Conservation (phyloP, 2,888 invertebrate genomes). For the Cosmia pyralina region DNA sequence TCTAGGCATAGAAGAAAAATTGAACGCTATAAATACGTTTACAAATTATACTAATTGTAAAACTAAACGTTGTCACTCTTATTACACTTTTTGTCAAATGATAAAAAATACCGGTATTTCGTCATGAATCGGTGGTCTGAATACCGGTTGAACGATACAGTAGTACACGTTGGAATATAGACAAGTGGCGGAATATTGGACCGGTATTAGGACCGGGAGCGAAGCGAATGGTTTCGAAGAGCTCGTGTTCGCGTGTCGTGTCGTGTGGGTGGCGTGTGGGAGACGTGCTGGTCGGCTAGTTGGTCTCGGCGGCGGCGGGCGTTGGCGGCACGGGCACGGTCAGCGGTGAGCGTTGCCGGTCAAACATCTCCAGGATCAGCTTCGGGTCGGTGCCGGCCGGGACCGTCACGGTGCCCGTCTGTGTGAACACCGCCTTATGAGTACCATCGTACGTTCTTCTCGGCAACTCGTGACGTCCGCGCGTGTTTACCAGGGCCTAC, state of each 20-base stretch:
- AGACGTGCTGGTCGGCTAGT: slow-evolving; percentile 55
- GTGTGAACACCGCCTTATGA: slow-evolving; percentile 79
- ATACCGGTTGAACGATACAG: slow-evolving; percentile 58
- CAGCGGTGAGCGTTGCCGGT: slow-evolving; percentile 86
- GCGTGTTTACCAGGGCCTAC: slow-evolving; percentile 72
- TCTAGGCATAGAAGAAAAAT: slow-evolving; percentile 60
- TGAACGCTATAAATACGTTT: slow-evolving; percentile 51
- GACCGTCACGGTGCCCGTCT: slow-evolving; percentile 90
- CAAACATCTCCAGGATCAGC: slow-evolving; percentile 90
- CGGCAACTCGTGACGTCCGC: slow-evolving; percentile 85
- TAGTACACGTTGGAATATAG: slow-evolving; percentile 35
- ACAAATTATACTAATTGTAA: slow-evolving; percentile 60
- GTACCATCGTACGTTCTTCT: slow-evolving; percentile 88
- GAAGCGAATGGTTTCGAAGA: slow-evolving; percentile 38
- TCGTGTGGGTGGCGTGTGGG: slow-evolving; percentile 9
- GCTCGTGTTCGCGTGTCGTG: slow-evolving; percentile 26
- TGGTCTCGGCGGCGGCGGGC: slow-evolving; percentile 71
- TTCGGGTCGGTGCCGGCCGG: slow-evolving; percentile 90
- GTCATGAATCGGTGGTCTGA: slow-evolving; percentile 67
- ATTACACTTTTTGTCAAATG: slow-evolving; percentile 57
- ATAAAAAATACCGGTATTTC: slow-evolving; percentile 58
- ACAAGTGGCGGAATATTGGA: slow-evolving; percentile 39
- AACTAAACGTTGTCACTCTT: slow-evolving; percentile 56
- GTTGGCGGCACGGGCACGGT: slow-evolving; percentile 82
- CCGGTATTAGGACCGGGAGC: slow-evolving; percentile 31